phyloP scores from a whole-genome alignment of 2,797 vertebrate species.

The Myripristis jacobus region DNA sequence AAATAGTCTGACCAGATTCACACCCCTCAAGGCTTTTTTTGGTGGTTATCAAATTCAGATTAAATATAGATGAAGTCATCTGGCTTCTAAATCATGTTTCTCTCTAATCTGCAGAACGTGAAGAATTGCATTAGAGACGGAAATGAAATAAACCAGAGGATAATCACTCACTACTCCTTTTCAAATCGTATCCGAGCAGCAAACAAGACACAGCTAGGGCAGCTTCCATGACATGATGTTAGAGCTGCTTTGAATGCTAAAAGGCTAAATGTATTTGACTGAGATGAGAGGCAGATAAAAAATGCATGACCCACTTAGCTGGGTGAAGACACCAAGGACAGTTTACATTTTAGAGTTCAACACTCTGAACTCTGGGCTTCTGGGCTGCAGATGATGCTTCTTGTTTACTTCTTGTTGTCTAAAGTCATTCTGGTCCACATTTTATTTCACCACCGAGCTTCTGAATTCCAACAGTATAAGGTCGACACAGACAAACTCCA shows the following conservation, averaged over 20 bases:
- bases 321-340: slow-evolving; percentile 32
- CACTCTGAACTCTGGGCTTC: slow-evolving; percentile 1
- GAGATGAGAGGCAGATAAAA: slow-evolving; percentile 40
- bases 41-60: slow-evolving; percentile 32
- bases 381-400: not conserved
- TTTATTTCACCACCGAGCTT: not conserved
- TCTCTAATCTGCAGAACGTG: slow-evolving; percentile 3
- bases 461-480: not conserved
- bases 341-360: slow-evolving; percentile 14
- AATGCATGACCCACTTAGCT: slow-evolving; percentile 61
- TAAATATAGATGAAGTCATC: slow-evolving; percentile 44
- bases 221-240: slow-evolving; percentile 10
- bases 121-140: not conserved
- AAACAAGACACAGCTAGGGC: not conserved
- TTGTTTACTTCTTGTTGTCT: slow-evolving; percentile 1
- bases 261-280: slow-evolving; percentile 42
- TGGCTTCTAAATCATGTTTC: not conserved
- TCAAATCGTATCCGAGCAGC: not conserved
- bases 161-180: not conserved
- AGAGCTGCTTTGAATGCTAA: slow-evolving; percentile 24
- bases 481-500: not conserved
- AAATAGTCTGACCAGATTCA: slow-evolving; percentile 44
- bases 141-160: not conserved
- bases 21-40: not conserved
- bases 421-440: not conserved